Evolutionary conservation across 2,888 invertebrate species (phyloP).

Genomic region (Linyphia triangularis): DNA sequence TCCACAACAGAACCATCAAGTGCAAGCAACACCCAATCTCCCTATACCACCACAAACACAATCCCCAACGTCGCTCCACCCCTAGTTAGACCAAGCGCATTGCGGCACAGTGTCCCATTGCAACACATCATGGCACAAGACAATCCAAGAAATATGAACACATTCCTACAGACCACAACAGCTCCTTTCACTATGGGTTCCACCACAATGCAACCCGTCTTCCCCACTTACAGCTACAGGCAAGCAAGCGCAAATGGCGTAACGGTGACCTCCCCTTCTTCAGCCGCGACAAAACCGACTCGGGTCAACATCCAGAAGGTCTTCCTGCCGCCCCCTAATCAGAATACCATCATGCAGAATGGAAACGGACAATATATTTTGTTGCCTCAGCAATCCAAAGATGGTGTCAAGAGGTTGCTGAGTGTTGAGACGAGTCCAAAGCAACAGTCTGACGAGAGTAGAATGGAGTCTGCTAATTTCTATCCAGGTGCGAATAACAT

Average conservation of each 20-base stretch:
- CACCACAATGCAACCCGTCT: neutral
- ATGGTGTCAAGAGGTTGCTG: neutral
- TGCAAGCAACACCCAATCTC: neutral
- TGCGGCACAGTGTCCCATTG: neutral
- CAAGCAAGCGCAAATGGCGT: neutral
- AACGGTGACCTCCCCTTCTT: neutral
- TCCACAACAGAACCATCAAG: neutral
- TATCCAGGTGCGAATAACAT: neutral
- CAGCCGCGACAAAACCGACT: neutral
- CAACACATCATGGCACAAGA: neutral
- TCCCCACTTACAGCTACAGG: neutral
- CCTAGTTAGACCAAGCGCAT: neutral
- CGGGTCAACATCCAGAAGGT: neutral
- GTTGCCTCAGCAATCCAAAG: neutral
- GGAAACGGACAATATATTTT: slow-evolving; percentile 19
- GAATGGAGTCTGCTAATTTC: neutral
- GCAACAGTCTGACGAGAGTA: neutral
- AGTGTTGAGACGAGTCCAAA: neutral
- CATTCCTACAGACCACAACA: neutral
- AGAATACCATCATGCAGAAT: slow-evolving; percentile 10
- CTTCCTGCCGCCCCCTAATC: neutral
- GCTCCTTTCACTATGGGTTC: neutral
- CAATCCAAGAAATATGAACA: neutral
- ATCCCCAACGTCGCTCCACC: neutral
- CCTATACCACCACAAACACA: neutral